Percentiles rank a stretch among this genome's conserved stretches.
Evolutionary conservation across 2,113 vertebrate species (phyloP).

Genomic region (Barnardius zonarius): DNA sequence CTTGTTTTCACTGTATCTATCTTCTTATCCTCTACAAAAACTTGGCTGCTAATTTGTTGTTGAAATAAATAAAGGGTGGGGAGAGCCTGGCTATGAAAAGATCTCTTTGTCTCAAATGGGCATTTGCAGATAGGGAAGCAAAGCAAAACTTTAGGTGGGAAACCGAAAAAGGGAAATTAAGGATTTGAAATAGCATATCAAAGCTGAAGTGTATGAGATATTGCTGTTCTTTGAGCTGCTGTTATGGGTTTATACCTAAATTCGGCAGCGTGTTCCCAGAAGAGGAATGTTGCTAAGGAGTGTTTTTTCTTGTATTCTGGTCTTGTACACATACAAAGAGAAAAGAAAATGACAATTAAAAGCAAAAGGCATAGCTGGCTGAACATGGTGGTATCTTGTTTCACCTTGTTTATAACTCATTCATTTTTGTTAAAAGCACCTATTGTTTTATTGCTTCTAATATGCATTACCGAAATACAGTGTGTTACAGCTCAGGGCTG

Average conservation of each 20-base stretch:
- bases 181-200: neutral
- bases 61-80: constrained; percentile 35
- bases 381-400: neutral
- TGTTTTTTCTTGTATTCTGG: neutral
- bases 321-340: neutral
- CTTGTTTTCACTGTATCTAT: constrained; percentile 30
- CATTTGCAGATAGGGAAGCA: neutral
- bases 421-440: neutral
- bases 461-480: neutral
- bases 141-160: constrained; percentile 29
- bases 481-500: neutral
- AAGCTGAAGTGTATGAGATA: neutral
- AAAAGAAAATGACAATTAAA: neutral
- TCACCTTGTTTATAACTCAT: constrained; percentile 2
- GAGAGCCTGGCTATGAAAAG: constrained; percentile 25
- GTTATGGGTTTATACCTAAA: neutral
- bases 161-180: constrained; percentile 56
- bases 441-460: neutral
- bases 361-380: neutral
- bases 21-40: constrained; percentile 20
- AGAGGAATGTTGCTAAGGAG: constrained; percentile 29
- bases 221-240: neutral
- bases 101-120: constrained; percentile 36
- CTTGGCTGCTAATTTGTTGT: constrained; percentile 51
- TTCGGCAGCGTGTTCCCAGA: neutral